Percentiles rank a stretch among this genome's conserved stretches.
Evolutionary conservation across 2,797 vertebrate genomes (phyloP).

Genomic region (Darevskia mixta): DNA sequence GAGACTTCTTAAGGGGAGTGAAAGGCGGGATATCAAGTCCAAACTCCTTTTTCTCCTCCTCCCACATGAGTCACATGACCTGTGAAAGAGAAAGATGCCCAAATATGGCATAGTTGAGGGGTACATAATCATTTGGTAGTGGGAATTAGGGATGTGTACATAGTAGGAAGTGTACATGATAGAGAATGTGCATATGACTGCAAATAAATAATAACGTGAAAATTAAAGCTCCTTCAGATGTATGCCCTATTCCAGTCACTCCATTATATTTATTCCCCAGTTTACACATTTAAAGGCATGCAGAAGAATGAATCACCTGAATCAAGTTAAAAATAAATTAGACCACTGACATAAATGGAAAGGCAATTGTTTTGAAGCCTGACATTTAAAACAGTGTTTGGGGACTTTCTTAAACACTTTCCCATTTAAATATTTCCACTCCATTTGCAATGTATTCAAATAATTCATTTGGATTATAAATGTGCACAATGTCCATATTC

Average conservation of each 20-base stretch:
- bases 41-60: too few relatives aligned
- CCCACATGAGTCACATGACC: too few relatives aligned
- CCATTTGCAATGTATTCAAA: background rate
- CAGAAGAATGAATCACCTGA: background rate
- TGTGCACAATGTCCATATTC: constrained; percentile 23
- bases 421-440: constrained; percentile 15
- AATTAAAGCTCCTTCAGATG: background rate
- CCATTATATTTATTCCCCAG: background rate
- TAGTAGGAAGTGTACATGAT: background rate
- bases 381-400: background rate
- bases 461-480: background rate
- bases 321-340: constrained; percentile 12
- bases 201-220: background rate
- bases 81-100: too few relatives aligned
- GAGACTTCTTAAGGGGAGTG: too few relatives aligned
- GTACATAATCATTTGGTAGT: too few relatives aligned
- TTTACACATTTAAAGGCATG: background rate
- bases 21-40: too few relatives aligned
- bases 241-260: background rate
- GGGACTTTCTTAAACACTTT: constrained; percentile 25
- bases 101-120: too few relatives aligned
- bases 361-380: constrained; percentile 19
- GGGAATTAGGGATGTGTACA: too few relatives aligned
- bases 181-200: background rate
- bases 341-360: background rate